Evolutionary conservation across 2,888 invertebrate genomes (phyloP).

Genomic region (Archaeoteleia sp.): DNA sequence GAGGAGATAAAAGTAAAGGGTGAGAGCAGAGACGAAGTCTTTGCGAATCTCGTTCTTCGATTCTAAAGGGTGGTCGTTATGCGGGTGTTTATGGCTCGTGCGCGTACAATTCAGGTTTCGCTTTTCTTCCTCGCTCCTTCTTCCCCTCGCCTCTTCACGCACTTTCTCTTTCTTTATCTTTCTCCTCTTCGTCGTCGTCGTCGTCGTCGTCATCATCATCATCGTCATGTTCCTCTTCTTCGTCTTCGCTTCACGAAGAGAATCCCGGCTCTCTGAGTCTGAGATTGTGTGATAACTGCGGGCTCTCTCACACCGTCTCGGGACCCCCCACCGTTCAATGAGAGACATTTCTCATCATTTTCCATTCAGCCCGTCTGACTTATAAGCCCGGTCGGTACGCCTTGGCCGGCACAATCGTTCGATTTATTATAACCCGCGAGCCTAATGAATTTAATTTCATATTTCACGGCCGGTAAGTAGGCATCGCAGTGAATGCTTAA

Average conservation of each 20-base stretch:
- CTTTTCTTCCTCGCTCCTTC: conserved; percentile 14
- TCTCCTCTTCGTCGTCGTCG: conserved; percentile 16
- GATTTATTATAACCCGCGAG: conserved; percentile 72
- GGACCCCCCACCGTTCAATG: conserved; percentile 73
- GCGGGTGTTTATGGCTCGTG: conserved; percentile 67
- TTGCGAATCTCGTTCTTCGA: conserved; percentile 5
- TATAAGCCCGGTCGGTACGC: conserved; percentile 66
- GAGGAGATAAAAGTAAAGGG: conserved; percentile 8
- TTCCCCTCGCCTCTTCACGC: conserved; percentile 28
- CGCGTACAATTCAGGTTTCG: conserved; percentile 56
- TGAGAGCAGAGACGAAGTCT: conserved; percentile 3
- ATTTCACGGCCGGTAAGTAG: conserved; percentile 72
- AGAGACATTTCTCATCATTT: conserved; percentile 75
- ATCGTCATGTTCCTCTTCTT: conserved; percentile 6
- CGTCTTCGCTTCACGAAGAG: conserved; percentile 43
- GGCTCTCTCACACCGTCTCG: conserved; percentile 51
- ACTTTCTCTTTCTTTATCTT: conserved; percentile 21
- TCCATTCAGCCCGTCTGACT: conserved; percentile 72
- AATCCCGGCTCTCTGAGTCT: too few species aligned
- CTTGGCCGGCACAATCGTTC: conserved; percentile 69
- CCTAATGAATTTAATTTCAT: conserved; percentile 74
- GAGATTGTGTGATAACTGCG: conserved; percentile 67
- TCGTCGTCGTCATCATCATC: conserved; percentile 1
- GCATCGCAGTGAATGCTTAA: conserved; percentile 58
- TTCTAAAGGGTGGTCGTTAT: conserved; percentile 59